Percentiles rank a stretch among this genome's conserved stretches.
phyloP scores from a whole-genome alignment of 1,140 invertebrate species.

The Drosophila ironensis region DNA sequence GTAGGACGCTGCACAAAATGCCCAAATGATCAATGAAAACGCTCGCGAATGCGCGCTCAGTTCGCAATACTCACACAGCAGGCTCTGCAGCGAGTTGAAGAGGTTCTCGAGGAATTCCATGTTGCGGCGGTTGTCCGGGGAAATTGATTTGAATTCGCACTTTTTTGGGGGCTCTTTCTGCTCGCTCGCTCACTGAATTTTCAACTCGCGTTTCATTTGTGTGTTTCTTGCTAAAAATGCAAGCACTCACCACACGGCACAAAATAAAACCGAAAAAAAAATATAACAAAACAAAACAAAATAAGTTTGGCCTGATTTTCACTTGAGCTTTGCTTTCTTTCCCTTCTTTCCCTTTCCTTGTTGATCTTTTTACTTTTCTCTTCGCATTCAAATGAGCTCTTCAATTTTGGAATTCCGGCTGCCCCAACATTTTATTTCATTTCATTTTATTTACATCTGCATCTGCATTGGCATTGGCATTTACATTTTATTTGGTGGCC shows the following conservation, averaged over 20 bases:
- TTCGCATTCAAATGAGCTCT: constrained; percentile 9
- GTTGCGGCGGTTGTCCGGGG: constrained; percentile 12
- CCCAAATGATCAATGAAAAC: neutral
- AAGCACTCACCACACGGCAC: neutral
- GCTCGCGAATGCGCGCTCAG: too few species aligned
- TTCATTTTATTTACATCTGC: neutral
- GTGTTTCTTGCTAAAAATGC: constrained; percentile 11
- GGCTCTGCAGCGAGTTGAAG: constrained; percentile 53
- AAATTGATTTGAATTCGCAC: neutral
- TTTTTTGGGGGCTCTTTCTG: neutral
- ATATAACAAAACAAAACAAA: constrained; percentile 4
- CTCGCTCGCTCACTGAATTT: constrained; percentile 1
- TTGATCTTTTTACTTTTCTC: constrained; percentile 2
- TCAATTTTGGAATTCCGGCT: constrained; percentile 12
- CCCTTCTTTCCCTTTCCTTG: constrained; percentile 11
- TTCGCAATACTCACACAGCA: constrained; percentile 79
- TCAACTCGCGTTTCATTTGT: constrained; percentile 20
- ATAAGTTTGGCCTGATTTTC: constrained; percentile 42
- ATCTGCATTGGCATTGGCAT: neutral
- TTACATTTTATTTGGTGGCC: too few species aligned
- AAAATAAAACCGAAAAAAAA: constrained; percentile 9
- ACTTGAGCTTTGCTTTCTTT: constrained; percentile 37
- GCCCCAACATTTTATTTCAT: too few species aligned
- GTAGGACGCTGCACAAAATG: constrained; percentile 81
- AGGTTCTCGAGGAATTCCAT: constrained; percentile 71